Percentiles rank a stretch among this genome's conserved stretches.
Evolutionary conservation across 2,113 vertebrate species (phyloP).

Genomic region (human): GRCh38 chr16:2247001-2247500

Average conservation of each 20-base stretch:
- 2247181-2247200: not conserved
- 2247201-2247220: not conserved
- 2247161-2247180: not conserved
- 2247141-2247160: not conserved
- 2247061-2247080: not conserved
- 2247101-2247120: not conserved
- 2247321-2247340: no score
- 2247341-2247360: no score
- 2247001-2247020: not conserved
- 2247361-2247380: no score
- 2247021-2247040: not conserved
- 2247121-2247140: not conserved
- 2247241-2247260: fast-evolving
- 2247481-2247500: no score
- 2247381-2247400: no score
- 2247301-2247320: no score
- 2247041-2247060: not conserved
- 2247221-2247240: not conserved
- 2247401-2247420: no score
- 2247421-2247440: no score
- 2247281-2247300: no score
- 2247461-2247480: no score
- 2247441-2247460: no score
- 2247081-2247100: not conserved
- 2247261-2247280: no score